Conservation (phyloP, 1,140 invertebrate species). For the Ylistrum balloti region DNA sequence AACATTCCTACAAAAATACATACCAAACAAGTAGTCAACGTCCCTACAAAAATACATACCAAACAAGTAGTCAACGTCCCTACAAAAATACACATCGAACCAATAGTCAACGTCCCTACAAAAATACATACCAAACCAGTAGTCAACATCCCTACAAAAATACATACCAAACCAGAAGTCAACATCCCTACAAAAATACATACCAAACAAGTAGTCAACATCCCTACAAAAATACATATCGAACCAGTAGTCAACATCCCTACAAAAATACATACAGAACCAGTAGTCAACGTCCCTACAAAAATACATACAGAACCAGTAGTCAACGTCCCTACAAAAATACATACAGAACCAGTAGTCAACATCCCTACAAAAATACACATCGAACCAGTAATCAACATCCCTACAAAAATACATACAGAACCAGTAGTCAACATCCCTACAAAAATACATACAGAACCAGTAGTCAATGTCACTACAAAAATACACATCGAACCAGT, state of each 20-base stretch:
- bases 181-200: background rate
- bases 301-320: too few species aligned
- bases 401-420: too few species aligned
- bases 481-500: background rate
- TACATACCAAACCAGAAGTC: background rate
- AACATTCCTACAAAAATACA: background rate
- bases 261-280: too few species aligned
- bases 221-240: background rate
- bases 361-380: too few species aligned
- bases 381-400: too few species aligned
- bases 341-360: too few species aligned
- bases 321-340: too few species aligned
- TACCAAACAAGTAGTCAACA: background rate
- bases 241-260: background rate
- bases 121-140: background rate
- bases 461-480: background rate
- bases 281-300: too few species aligned
- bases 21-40: background rate
- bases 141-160: background rate
- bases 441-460: background rate
- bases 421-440: background rate
- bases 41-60: background rate
- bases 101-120: background rate
- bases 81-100: background rate
- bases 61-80: background rate